Conservation (phyloP, 1,140 invertebrate genomes). For the Magallana gigas region DNA sequence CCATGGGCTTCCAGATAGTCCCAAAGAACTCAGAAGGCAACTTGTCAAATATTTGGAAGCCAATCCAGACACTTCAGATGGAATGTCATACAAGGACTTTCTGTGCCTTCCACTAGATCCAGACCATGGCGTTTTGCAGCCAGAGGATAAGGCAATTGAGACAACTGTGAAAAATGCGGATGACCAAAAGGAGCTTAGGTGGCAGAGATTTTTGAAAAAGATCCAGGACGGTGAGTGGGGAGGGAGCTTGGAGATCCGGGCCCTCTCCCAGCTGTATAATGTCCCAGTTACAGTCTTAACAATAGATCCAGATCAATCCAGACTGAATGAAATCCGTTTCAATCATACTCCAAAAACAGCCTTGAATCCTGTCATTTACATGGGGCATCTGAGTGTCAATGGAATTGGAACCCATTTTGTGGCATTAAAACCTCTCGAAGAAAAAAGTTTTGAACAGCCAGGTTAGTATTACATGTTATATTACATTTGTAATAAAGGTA, state of each 20-base stretch:
- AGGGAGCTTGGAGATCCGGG: constrained; percentile 30
- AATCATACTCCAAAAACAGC: background rate
- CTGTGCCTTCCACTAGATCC: constrained; percentile 21
- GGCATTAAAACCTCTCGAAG: background rate
- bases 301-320: background rate
- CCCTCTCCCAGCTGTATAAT: constrained; percentile 10
- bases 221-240: constrained; percentile 38
- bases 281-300: background rate
- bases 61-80: constrained; percentile 14
- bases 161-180: background rate
- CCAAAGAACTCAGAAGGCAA: background rate
- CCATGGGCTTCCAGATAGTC: background rate
- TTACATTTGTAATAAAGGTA: too few species aligned
- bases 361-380: background rate
- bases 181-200: constrained; percentile 12
- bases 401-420: constrained; percentile 41
- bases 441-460: constrained; percentile 3
- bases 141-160: constrained; percentile 38
- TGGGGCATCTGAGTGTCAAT: background rate
- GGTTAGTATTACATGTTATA: background rate
- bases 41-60: constrained; percentile 30
- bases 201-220: constrained; percentile 38
- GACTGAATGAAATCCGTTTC: background rate
- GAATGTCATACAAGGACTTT: constrained; percentile 20
- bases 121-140: background rate